phyloP scores from a whole-genome alignment of 2,797 vertebrate species.

The Neomorphus geoffroyi region DNA sequence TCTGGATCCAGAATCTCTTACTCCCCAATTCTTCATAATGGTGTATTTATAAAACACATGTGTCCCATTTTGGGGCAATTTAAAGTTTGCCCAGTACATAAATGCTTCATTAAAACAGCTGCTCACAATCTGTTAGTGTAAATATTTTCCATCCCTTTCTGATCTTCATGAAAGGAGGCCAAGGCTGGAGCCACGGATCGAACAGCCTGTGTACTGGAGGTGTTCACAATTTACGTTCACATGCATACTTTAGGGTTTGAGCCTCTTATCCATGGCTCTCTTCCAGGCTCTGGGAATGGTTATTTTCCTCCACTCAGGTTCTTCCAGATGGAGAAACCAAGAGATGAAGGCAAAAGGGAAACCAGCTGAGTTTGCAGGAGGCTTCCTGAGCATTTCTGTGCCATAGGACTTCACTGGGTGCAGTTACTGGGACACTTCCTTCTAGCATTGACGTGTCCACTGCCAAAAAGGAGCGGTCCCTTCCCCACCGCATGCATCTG shows the following conservation, averaged over 20 bases:
- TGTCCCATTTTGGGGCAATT: slow-evolving; percentile 56
- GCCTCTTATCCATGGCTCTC: neutral
- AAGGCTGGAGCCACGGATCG: neutral
- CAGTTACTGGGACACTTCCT: neutral
- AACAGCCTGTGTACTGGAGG: neutral
- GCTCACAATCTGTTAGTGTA: slow-evolving; percentile 56
- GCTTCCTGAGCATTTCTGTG: neutral
- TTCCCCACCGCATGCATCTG: neutral
- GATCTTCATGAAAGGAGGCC: neutral
- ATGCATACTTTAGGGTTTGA: neutral
- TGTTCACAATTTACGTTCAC: neutral
- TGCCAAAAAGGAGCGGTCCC: neutral
- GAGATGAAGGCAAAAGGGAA: neutral
- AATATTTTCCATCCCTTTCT: slow-evolving; percentile 57
- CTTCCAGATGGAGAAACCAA: neutral
- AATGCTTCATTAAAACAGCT: slow-evolving; percentile 65
- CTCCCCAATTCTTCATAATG: slow-evolving; percentile 19
- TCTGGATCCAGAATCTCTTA: slow-evolving; percentile 33
- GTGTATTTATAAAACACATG: slow-evolving; percentile 56
- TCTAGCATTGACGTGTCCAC: accelerated
- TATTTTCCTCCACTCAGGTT: neutral
- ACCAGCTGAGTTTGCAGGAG: neutral
- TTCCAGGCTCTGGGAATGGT: neutral
- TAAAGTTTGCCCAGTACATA: slow-evolving; percentile 33
- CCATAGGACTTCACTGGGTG: neutral